A percentile compares a stretch with the other conserved stretches of the same genome.
These are phyloP conservation scores for Sitta europaea DNA, from an alignment of 2,113 vertebrate genomes.

Conservation along the genomic window DNA sequence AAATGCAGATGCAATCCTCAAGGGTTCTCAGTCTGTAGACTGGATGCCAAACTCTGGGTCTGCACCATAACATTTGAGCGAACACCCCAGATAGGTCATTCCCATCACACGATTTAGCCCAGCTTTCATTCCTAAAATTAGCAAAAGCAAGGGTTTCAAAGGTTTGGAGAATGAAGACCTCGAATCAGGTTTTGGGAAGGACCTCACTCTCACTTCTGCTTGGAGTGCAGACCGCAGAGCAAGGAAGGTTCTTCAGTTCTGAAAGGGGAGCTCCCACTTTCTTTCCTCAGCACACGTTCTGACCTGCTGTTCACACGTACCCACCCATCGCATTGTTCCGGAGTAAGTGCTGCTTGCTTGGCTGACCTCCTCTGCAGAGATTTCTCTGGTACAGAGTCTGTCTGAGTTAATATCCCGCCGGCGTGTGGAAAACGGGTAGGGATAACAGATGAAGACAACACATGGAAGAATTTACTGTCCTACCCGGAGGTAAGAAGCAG, in stretches of 20 bases:
- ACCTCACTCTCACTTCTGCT: not conserved
- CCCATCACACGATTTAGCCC: not conserved
- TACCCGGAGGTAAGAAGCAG: constrained; percentile 10
- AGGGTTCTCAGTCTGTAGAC: not conserved
- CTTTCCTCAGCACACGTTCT: not conserved
- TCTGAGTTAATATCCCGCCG: not conserved
- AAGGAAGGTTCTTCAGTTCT: not conserved
- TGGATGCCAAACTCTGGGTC: not conserved
- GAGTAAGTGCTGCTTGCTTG: not conserved
- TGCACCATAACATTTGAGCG: fast-evolving
- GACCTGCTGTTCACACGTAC: not conserved
- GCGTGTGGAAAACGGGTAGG: not conserved
- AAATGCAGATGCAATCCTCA: not conserved
- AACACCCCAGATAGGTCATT: not conserved
- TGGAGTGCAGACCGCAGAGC: not conserved
- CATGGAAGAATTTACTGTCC: constrained; percentile 43
- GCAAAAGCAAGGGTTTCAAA: not conserved
- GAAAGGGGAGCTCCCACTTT: not conserved
- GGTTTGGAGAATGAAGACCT: not conserved
- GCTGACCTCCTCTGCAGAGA: not conserved
- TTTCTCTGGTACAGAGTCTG: not conserved
- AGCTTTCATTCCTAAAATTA: not conserved
- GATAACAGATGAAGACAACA: not conserved
- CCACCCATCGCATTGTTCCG: not conserved
- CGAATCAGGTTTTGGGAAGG: not conserved